Evolutionary conservation across 2,113 vertebrate species (phyloP).

Genomic region (Phalacrocorax carbo): DNA sequence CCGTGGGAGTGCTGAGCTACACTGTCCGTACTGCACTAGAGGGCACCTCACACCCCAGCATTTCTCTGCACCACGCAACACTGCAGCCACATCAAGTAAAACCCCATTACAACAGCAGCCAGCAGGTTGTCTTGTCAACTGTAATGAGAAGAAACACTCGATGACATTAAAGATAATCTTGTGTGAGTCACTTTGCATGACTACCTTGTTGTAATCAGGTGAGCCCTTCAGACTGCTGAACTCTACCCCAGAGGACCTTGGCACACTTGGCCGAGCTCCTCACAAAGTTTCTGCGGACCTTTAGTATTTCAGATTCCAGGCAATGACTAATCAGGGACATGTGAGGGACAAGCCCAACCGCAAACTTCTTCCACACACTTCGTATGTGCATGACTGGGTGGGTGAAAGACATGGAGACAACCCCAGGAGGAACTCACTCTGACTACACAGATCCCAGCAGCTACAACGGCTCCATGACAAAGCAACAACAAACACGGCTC

Average conservation of each 20-base stretch:
- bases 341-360: neutral
- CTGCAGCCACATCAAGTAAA: slow-evolving; percentile 10
- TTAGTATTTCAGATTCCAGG: neutral
- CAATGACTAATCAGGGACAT: neutral
- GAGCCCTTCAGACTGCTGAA: slow-evolving; percentile 24
- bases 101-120: neutral
- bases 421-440: neutral
- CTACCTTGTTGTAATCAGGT: slow-evolving; percentile 14
- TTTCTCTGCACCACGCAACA: neutral
- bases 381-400: neutral
- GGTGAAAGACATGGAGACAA: neutral
- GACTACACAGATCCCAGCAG: neutral
- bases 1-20: accelerated
- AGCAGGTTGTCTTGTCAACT: slow-evolving; percentile 16
- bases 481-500: neutral
- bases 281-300: neutral
- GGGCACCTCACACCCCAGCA: neutral
- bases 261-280: neutral
- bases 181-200: slow-evolving; percentile 48
- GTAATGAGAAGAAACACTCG: neutral
- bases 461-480: neutral
- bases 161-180: slow-evolving; percentile 51
- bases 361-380: neutral
- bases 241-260: slow-evolving; percentile 2
- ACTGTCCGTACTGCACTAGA: neutral